Conservation (phyloP, 2,888 invertebrate species). For the Beris chalybata region DNA sequence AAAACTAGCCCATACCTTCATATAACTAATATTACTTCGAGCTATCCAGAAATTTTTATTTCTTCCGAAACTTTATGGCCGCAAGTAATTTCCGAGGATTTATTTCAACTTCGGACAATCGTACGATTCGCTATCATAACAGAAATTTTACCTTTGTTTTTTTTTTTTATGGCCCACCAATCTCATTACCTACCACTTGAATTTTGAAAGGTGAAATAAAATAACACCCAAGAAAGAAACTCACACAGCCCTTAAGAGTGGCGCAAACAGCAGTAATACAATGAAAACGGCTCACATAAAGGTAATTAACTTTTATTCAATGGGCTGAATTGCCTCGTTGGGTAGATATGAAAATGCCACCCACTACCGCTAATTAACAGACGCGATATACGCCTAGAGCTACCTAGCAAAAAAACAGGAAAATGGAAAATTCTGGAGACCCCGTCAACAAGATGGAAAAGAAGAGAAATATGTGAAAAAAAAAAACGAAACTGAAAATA, state of each 20-base stretch:
- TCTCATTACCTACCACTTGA: slow-evolving; percentile 29
- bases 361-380: slow-evolving; percentile 31
- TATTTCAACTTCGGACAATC: slow-evolving; percentile 18
- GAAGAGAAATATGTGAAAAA: slow-evolving; percentile 5
- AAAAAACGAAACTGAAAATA: slow-evolving; percentile 35
- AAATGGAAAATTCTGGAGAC: not conserved
- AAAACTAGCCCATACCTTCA: no score
- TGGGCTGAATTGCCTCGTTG: slow-evolving; percentile 22
- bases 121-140: slow-evolving; percentile 7
- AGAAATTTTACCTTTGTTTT: slow-evolving; percentile 15
- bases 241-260: not conserved
- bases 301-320: slow-evolving; percentile 30
- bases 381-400: slow-evolving; percentile 4
- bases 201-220: slow-evolving; percentile 24
- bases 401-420: slow-evolving; percentile 9
- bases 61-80: slow-evolving; percentile 11
- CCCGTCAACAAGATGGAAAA: slow-evolving; percentile 6
- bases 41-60: slow-evolving; percentile 6
- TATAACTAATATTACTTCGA: no score
- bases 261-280: slow-evolving; percentile 10
- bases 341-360: slow-evolving; percentile 33
- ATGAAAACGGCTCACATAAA: slow-evolving; percentile 28
- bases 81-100: slow-evolving; percentile 22
- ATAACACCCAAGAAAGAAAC: slow-evolving; percentile 1
- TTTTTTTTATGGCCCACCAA: slow-evolving; percentile 26